A percentile compares a stretch with the other conserved stretches of the same genome.
phyloP scores from a whole-genome alignment of 2,113 vertebrate species.

The Prionailurus bengalensis region DNA sequence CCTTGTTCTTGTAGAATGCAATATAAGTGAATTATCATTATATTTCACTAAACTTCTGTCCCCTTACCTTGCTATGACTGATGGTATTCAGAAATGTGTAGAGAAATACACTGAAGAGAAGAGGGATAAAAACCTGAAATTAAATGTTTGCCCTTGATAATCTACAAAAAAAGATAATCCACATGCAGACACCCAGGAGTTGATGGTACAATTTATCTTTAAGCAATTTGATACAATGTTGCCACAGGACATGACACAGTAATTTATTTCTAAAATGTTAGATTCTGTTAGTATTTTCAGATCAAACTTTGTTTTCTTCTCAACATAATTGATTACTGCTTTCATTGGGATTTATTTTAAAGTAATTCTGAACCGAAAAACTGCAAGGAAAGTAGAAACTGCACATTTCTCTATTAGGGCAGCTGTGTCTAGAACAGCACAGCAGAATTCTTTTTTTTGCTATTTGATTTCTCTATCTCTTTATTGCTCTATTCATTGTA shows the following conservation, averaged over 20 bases:
- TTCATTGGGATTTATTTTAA: conserved; percentile 80
- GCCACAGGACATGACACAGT: conserved; percentile 62
- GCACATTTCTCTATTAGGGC: conserved; percentile 66
- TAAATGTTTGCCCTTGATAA: conserved; percentile 43
- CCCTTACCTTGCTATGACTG: neutral
- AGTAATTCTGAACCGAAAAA: conserved; percentile 75
- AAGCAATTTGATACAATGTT: conserved; percentile 64
- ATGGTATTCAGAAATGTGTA: neutral
- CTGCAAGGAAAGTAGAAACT: conserved; percentile 72
- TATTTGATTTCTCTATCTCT: conserved; percentile 52
- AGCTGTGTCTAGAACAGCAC: conserved; percentile 58
- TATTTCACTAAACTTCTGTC: conserved; percentile 31
- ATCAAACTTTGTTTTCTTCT: conserved; percentile 81
- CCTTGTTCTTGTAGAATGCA: neutral
- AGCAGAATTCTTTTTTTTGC: conserved; percentile 60
- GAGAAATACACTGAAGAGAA: conserved; percentile 59
- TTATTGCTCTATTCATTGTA: conserved; percentile 69
- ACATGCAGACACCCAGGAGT: neutral
- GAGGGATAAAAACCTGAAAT: neutral
- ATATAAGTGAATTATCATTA: neutral
- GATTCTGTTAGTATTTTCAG: conserved; percentile 74
- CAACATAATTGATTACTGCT: conserved; percentile 79
- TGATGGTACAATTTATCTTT: conserved; percentile 72
- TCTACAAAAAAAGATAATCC: conserved; percentile 39
- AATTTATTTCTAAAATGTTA: conserved; percentile 78